Conservation (phyloP, 2,888 invertebrate genomes). For the Bedellia somnulentella region DNA sequence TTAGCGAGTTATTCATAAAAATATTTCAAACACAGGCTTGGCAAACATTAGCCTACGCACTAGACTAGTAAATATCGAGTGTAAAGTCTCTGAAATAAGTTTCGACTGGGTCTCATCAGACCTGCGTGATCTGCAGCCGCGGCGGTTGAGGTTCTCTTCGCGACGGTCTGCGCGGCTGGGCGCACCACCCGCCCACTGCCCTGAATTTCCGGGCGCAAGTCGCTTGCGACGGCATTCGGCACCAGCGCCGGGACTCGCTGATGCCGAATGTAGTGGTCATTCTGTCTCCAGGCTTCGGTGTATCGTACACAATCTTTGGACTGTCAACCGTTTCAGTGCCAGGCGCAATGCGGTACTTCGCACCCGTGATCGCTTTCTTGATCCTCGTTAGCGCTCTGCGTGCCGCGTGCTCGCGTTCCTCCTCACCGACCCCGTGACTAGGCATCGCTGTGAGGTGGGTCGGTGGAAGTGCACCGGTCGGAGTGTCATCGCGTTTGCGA, state of each 20-base stretch:
- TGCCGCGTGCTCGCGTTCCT: constrained; percentile 24
- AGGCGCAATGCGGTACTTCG: constrained; percentile 40
- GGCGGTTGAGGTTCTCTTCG: constrained; percentile 29
- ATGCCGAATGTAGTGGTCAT: constrained; percentile 47
- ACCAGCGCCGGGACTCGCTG: constrained; percentile 28
- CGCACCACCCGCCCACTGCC: constrained; percentile 30
- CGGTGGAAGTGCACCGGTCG: constrained; percentile 19
- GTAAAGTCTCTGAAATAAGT: not conserved
- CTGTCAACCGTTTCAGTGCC: constrained; percentile 33
- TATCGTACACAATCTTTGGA: constrained; percentile 46
- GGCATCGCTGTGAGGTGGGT: constrained; percentile 31
- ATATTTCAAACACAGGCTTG: not conserved
- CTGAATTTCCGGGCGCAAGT: constrained; percentile 27
- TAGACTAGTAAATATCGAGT: not conserved
- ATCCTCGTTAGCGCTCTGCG: constrained; percentile 32
- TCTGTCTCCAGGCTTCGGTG: constrained; percentile 42
- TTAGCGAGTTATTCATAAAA: too few relatives aligned
- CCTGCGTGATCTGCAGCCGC: constrained; percentile 53
- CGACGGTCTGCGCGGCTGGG: constrained; percentile 27
- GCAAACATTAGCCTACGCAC: not conserved
- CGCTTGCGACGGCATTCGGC: constrained; percentile 28
- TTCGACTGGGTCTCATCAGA: constrained; percentile 23
- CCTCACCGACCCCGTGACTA: constrained; percentile 29
- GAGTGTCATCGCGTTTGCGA: constrained; percentile 15
- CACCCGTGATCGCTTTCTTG: constrained; percentile 35